Evolutionary conservation across 2,113 vertebrate genomes (phyloP).

Genomic region (Nyctibius bracteatus): DNA sequence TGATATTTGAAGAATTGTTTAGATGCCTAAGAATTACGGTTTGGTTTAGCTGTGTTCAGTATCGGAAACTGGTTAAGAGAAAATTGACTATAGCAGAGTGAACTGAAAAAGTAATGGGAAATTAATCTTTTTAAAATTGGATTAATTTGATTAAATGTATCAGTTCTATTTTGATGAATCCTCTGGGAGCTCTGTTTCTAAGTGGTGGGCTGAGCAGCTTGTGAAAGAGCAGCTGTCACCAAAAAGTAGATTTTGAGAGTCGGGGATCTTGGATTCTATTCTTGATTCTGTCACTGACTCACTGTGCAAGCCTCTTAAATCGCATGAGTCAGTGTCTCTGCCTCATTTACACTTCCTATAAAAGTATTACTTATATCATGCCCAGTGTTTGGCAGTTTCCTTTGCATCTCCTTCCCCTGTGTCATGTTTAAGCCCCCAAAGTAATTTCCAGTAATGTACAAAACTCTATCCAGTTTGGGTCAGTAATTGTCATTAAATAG

Average conservation of each 20-base stretch:
- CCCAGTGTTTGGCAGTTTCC: neutral
- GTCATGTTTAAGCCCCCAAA: neutral
- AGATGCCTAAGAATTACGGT: neutral
- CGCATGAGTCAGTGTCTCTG: slow-evolving; percentile 13
- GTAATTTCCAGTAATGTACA: neutral
- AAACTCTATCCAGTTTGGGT: neutral
- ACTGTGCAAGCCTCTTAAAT: neutral
- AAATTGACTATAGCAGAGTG: neutral
- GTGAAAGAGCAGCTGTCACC: neutral
- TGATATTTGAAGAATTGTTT: neutral
- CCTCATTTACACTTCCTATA: neutral
- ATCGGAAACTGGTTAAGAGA: neutral
- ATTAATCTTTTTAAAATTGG: neutral
- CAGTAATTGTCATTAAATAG: neutral
- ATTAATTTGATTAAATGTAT: neutral
- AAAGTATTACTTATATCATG: neutral
- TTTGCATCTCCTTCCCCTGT: neutral
- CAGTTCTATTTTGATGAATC: neutral
- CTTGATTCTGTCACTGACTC: neutral
- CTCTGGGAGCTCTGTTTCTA: neutral
- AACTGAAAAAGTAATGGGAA: neutral
- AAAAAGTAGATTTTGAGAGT: neutral
- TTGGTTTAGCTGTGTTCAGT: neutral
- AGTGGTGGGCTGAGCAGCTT: neutral
- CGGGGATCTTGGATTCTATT: slow-evolving; percentile 4